Base-by-base conservation (phyloP, 2,113 vertebrate species). In the Cavia porcellus region DNA sequence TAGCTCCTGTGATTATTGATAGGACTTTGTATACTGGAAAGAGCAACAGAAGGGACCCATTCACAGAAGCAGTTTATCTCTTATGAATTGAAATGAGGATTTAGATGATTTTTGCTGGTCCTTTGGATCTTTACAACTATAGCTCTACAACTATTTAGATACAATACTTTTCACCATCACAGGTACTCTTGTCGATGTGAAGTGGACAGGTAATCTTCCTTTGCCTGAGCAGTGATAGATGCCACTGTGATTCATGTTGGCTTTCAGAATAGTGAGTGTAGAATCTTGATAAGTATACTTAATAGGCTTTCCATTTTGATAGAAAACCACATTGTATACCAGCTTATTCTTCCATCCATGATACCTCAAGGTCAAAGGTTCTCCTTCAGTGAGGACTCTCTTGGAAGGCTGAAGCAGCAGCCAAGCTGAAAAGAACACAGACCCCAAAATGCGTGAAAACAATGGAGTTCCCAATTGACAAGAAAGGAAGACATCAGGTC, bases 351-450 rank as follows among this genome's bases (percentile, higher is more conserved):
- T 45, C 97, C 97, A 98, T 14, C 17, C 45, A 3, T 97, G 97
- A 79, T 97, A 98, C 52, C 87, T 87, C 84, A 98, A 85, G 45
- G 68, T 35, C 92, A 97, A 81, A 82, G 93, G 62, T 15, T 97
- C 72, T 77, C 97, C 97, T 96, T 97, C 97, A 0, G 25, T 90
- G 75, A 98, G 0, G 80, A 93, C 83, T 95, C 93, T 92, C 74
- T 74, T 17, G 17, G 96, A 95, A 50, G 82, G n/a, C 57, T 98
- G 97, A 62, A 98, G 97, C 5, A 97, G 86, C 45, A 98, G 87
- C 95, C 86, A 97, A 3, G 77, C 97, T 98, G 95, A 42, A 98
- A 52, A 97, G 86, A 79, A 2, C 0, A 19, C 38, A 32, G 20
- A 52, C 2, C 2, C 20, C 38, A 42, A 70, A 85, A 81, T 20